Evolutionary conservation across 2,888 invertebrate genomes (phyloP), one percentile per base, ranked within the genome.

Genomic region (Chalcis sispes): DNA sequence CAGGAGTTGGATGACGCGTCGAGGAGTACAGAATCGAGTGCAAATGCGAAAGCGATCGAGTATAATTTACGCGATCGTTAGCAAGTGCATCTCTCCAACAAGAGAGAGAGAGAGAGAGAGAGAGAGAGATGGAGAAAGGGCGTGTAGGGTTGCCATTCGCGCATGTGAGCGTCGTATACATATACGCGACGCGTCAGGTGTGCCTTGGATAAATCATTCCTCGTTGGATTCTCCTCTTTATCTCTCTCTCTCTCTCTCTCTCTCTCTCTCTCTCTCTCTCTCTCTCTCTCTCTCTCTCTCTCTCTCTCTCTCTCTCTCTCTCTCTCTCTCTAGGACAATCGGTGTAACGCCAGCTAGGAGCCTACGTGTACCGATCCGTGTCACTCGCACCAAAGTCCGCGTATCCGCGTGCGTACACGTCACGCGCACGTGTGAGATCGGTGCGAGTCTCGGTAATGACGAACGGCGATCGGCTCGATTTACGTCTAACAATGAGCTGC

Each of bases 391-490:
- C 10, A 36, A 36, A 42, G 42, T 42, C 13, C 42, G 15, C 42
- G 13, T 13, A 15, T 32, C 46, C 29, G 27, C 25, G 20, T 29
- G 54, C 40, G 8, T 36, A 20, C 18, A 36, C 2, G 10, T 50
- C 27, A 23, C 42, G 7, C 42, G 27, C 54, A 2, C 42, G 29
- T n/a, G n/a, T n/a, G 18, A 5, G 27, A 25, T 64, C 18, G 8
- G 20, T 29, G 5, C 4, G 29, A 3, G 29, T n/a, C 42, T 13
- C 27, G 23, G 62, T 36, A 54, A 67, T 25, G 69, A 69, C 56
- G 46, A 27, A 32, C 52, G 56, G 50, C 48, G 64, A 75, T 75
- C 70, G 70, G 70, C 75, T 75, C 58, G 75, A 75, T 70, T 75
- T 75, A 75, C 75, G 75, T 40, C 58, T 42, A 48, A 75, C 69